A percentile compares a stretch with the other conserved stretches of the same genome.
These are phyloP conservation scores for Meteorus sp. DNA, from an alignment of 1,140 invertebrate species.

Conservation along the genomic window DNA sequence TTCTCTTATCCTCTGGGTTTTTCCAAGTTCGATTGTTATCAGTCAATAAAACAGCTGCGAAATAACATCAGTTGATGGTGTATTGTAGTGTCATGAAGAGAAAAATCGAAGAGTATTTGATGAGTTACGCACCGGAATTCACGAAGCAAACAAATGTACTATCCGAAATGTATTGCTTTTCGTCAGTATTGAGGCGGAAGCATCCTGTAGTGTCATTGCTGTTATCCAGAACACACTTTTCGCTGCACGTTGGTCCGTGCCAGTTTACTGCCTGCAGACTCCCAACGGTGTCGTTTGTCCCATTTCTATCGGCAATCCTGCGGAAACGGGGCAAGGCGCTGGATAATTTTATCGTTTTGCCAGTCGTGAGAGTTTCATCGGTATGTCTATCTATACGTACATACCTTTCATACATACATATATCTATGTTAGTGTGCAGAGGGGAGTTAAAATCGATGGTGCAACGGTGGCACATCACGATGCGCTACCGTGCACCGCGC, in stretches of 20 bases:
- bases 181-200: conserved; percentile 14
- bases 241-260: conserved; percentile 17
- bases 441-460: not conserved
- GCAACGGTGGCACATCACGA: conserved; percentile 3
- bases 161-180: not conserved
- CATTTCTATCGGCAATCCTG: conserved; percentile 18
- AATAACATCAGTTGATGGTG: not conserved
- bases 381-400: not conserved
- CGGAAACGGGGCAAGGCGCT: conserved; percentile 8
- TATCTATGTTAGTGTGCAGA: not conserved
- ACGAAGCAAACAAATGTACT: conserved; percentile 13
- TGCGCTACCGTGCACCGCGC: conserved; percentile 3
- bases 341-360: conserved; percentile 19
- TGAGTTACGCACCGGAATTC: conserved; percentile 3
- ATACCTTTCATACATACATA: not conserved
- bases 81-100: not conserved
- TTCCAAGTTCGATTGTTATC: no score
- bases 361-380: not conserved
- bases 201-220: conserved; percentile 15
- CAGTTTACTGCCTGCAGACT: conserved; percentile 19
- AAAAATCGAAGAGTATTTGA: not conserved
- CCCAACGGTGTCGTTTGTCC: conserved; percentile 16
- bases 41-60: not conserved
- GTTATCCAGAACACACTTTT: conserved; percentile 13
- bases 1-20: no score